Evolutionary conservation across 2,113 vertebrate species (phyloP), one percentile per base, ranked within the genome.

Genomic region (Hypomesus transpacificus): DNA sequence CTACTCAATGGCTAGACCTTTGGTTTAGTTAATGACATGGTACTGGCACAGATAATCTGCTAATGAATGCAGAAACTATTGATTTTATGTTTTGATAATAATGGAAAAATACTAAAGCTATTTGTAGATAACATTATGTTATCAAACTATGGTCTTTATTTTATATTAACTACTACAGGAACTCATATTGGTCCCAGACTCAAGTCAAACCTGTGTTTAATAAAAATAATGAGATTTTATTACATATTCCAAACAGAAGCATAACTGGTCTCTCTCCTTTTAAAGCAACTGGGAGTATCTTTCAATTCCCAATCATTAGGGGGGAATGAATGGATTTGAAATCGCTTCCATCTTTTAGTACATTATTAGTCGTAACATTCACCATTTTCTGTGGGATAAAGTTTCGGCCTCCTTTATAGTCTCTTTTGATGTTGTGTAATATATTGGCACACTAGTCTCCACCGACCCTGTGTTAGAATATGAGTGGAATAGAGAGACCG

Each of bases 231-330:
- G 87, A 90, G 84, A 85, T 85, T 90, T 89, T 85, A 88, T 86
- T 76, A 89, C 89, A 89, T 86, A 88, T 87, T 90, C 86, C 87
- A 89, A 90, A 92, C 90, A 91, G 92, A 90, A 93, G 92, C 90
- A 85, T 73, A 81, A 82, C 74, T 80, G 18, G 26, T 69, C 78
- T 83, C 78, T 83, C 68, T 71, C 34, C 75, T 26, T 86, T 88
- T 85, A 85, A 84, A 85, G 78, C 66, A 65, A 83, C 79, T 79
- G 71, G 4, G 76, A 83, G 84, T 82, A 86, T 90, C 78, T 89
- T 87, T 91, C 84, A 88, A 73, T 86, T 81, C 81, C 80, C 28
- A 70, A 86, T 86, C 80, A 71, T 87, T 77, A 83, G 76, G 62
- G 80, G 31, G 85, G 80, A 87, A 86, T 84, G 78, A 89, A 83